phyloP scores from a whole-genome alignment of 2,888 invertebrate species.

The Caenorhabditis drosophilae region DNA sequence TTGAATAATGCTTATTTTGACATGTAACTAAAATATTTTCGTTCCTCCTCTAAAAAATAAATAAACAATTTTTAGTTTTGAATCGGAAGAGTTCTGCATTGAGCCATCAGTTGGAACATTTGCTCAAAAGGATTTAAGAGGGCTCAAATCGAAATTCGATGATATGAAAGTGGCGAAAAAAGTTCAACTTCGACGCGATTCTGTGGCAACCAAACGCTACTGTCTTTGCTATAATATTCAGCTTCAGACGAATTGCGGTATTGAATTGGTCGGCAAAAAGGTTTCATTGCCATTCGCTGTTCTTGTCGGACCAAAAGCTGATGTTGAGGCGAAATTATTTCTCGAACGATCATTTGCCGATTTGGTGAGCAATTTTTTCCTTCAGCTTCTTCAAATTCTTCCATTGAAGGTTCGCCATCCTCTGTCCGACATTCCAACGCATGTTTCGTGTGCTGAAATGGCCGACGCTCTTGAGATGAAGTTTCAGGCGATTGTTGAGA shows the following conservation, averaged over 20 bases:
- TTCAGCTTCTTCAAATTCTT: not conserved
- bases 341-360: constrained; percentile 66
- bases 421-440: constrained; percentile 60
- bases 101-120: constrained; percentile 57
- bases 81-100: constrained; percentile 66
- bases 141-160: constrained; percentile 65
- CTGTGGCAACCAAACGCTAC: constrained; percentile 64
- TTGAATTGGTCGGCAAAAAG: constrained; percentile 63
- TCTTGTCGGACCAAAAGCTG: constrained; percentile 66
- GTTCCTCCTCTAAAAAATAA: not conserved
- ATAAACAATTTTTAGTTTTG: constrained; percentile 42
- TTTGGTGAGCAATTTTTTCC: constrained; percentile 37
- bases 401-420: constrained; percentile 60
- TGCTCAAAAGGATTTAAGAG: constrained; percentile 53
- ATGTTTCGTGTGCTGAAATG: constrained; percentile 61
- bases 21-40: constrained; percentile 48
- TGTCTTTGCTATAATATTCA: constrained; percentile 66
- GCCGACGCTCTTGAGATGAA: constrained; percentile 68
- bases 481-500: constrained; percentile 67
- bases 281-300: constrained; percentile 68
- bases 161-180: constrained; percentile 69
- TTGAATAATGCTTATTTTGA: constrained; percentile 66
- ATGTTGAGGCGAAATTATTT: constrained; percentile 67
- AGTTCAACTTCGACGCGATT: constrained; percentile 65
- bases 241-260: constrained; percentile 59